Evolutionary conservation across 2,113 vertebrate species (phyloP).

Genomic region (Lycaon pictus): DNA sequence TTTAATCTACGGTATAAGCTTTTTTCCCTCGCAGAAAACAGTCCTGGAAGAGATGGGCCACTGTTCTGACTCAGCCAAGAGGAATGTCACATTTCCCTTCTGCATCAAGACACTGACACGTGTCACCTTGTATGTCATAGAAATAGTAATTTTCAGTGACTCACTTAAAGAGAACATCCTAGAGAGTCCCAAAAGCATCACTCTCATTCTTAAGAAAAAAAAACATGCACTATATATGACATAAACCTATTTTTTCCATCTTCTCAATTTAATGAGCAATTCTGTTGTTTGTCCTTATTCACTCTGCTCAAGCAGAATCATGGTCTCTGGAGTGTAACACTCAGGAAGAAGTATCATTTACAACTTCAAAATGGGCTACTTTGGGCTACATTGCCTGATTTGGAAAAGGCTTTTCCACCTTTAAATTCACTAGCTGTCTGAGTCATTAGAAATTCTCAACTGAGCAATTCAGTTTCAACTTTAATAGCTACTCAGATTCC

Average conservation of each 20-base stretch:
- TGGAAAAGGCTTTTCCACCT: not conserved
- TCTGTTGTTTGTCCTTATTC: not conserved
- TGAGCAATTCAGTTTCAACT: not conserved
- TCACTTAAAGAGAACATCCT: not conserved
- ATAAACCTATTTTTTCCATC: not conserved
- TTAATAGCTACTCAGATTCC: conserved; percentile 6
- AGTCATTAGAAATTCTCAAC: conserved; percentile 18
- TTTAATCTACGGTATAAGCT: not conserved
- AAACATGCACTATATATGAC: not conserved
- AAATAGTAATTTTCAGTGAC: conserved; percentile 10
- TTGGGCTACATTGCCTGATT: not conserved
- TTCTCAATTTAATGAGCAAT: not conserved
- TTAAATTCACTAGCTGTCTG: not conserved
- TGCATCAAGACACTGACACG: not conserved
- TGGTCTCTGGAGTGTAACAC: not conserved
- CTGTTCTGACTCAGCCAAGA: conserved; percentile 32
- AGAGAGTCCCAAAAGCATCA: not conserved
- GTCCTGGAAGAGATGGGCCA: not conserved
- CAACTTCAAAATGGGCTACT: not conserved
- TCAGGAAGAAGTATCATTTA: not conserved
- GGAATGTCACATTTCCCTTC: not conserved
- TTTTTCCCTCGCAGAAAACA: not conserved
- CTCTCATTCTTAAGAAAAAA: not conserved
- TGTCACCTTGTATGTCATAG: not conserved
- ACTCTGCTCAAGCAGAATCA: not conserved